Evolutionary conservation across 2,797 vertebrate species (phyloP), one percentile per base, ranked within the genome.

Genomic region (Cichlasoma orientale): DNA sequence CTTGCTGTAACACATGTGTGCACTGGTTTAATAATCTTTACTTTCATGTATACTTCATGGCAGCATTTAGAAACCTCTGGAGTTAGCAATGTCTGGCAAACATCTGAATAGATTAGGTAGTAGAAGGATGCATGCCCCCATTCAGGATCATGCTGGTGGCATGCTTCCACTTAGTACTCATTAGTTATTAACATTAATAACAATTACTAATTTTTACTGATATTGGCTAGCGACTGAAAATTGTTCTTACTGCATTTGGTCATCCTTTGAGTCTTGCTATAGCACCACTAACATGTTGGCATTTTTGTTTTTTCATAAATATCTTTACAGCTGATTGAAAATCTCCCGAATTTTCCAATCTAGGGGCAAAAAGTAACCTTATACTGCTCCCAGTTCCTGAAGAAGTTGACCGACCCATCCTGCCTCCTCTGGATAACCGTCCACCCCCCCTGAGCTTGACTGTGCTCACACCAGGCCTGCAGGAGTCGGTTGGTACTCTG

Each of bases 331-430:
- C 16, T 18, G 16, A 47, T 18, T 47, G 16, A 16, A 47, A 44
- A 44, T 44, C 12, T 44, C 13, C 14, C 13, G 3, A 44, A 36
- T 36, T 9, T 36, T 36, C 9, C 33, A 33, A 36, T 10, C 9
- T 36, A 36, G 33, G 2, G 3, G 18, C 23, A 61, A 13, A 47
- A 29, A 57, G 14, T 79, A 53, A 97, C 97, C 96, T 98, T 98
- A 74, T 98, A 98, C 83, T 97, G 96, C 77, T 98, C 97, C 97
- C 97, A 98, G 10, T 93, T 96, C 56, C 96, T 95, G 88, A 97
- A 98, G 94, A 98, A 98, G 90, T 97, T 97, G 73, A 97, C 96
- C 0, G 97, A 97, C 2, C 97, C 97, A 3, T 98, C 97, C 83
- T 96, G 96, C 82, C 97, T 94, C 87, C 96, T 94, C 92, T 98